Percentiles rank a stretch among this genome's conserved stretches.
Conservation (phyloP, 2,888 invertebrate species). For the Ctenicera cuprea region DNA sequence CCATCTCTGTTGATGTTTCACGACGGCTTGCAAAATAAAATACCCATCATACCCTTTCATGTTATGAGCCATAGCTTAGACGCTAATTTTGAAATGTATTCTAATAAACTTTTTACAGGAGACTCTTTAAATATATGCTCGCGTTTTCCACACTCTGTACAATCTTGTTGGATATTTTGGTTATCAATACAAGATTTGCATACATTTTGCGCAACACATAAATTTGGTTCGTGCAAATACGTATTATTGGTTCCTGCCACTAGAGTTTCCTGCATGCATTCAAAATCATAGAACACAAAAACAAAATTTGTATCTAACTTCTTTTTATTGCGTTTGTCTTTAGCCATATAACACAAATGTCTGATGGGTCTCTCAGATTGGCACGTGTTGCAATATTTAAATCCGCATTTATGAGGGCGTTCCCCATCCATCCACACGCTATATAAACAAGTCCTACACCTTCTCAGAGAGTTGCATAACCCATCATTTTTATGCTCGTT, state of each 20-base stretch:
- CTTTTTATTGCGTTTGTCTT: slow-evolving; percentile 1
- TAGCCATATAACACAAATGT: slow-evolving; percentile 42
- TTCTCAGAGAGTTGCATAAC: not conserved
- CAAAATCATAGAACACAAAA: not conserved
- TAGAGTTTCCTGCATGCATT: too few relatives aligned
- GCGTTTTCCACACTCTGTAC: not conserved
- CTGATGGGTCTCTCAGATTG: slow-evolving; percentile 13
- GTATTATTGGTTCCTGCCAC: not conserved
- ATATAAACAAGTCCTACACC: slow-evolving; percentile 34
- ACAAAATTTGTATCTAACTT: slow-evolving; percentile 12
- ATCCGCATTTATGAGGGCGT: not conserved
- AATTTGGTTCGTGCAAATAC: not conserved
- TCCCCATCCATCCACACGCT: not conserved
- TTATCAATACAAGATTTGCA: not conserved
- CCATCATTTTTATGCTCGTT: slow-evolving; percentile 21
- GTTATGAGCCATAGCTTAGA: slow-evolving; percentile 43
- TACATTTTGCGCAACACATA: too few relatives aligned
- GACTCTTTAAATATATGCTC: not conserved
- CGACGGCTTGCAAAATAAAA: slow-evolving; percentile 39
- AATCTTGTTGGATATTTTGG: not conserved
- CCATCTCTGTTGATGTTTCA: slow-evolving; percentile 25
- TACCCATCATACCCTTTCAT: slow-evolving; percentile 40
- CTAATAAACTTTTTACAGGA: not conserved
- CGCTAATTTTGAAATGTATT: not conserved
- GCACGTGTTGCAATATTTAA: not conserved